Conservation (phyloP, 92 coral and sea anemone genomes). For the Palythoa grandiflora region DNA sequence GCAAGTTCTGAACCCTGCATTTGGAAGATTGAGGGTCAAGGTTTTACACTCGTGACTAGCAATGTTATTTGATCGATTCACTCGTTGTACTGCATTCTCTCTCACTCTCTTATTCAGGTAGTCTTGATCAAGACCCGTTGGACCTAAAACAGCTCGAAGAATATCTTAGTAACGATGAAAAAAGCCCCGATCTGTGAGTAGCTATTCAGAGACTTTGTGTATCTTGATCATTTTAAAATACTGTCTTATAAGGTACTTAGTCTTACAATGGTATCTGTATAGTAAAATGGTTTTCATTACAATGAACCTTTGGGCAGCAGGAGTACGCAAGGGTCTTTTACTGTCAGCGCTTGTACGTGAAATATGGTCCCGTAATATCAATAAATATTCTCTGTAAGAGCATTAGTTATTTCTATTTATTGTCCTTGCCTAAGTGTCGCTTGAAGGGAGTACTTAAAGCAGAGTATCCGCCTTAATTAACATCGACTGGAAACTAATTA, state of each 20-base stretch:
- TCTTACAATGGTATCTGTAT: conserved; percentile 21
- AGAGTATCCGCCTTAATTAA: conserved; percentile 7
- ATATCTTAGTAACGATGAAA: conserved; percentile 31
- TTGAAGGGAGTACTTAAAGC: conserved; percentile 22
- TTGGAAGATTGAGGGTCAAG: background rate
- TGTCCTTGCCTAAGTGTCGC: conserved; percentile 18
- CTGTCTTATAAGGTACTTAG: background rate
- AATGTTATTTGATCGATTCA: conserved; percentile 11
- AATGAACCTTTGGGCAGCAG: background rate
- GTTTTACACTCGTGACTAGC: background rate
- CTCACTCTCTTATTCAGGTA: background rate
- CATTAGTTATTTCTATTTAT: background rate
- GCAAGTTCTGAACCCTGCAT: background rate
- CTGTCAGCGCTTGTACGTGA: background rate
- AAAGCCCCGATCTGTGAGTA: conserved; percentile 29
- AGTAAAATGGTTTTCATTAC: conserved; percentile 26
- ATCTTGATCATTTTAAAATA: background rate
- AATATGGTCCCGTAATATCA: conserved; percentile 4
- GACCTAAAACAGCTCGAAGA: conserved; percentile 38
- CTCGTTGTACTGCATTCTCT: background rate
- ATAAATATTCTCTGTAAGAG: background rate
- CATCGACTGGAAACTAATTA: conserved; percentile 29
- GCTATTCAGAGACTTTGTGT: background rate
- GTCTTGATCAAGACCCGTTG: conserved; percentile 18
- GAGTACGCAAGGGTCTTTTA: background rate